Conservation (phyloP, 2,888 invertebrate genomes). For the Agrilus mali region DNA sequence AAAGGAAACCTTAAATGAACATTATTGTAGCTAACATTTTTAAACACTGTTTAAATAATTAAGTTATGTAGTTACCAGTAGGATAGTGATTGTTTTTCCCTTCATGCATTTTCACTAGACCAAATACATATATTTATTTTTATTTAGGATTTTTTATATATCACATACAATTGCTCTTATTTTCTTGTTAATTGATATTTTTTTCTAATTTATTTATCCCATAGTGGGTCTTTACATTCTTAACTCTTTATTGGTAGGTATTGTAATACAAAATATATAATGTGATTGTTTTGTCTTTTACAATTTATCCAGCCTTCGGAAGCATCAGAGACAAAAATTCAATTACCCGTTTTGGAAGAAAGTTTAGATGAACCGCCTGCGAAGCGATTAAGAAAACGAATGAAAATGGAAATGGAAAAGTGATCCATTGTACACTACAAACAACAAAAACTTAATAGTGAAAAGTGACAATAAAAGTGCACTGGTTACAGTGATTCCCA, state of each 20-base stretch:
- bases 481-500: no score
- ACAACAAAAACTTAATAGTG: no score
- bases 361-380: constrained; percentile 34
- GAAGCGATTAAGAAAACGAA: constrained; percentile 29
- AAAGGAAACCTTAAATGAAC: no score
- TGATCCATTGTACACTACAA: constrained; percentile 20
- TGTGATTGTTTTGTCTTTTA: not conserved
- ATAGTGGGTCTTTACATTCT: no score
- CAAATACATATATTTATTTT: no score
- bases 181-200: not conserved
- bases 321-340: constrained; percentile 69
- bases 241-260: not conserved
- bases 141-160: no score
- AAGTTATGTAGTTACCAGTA: no score
- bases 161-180: not conserved
- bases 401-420: constrained; percentile 28
- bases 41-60: no score
- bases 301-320: constrained; percentile 51
- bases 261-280: not conserved
- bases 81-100: no score
- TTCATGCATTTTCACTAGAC: no score
- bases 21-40: no score
- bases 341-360: constrained; percentile 56
- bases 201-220: not conserved
- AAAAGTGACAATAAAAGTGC: no score